These are phyloP conservation scores for Drosophila paulistorum DNA, from an alignment of 1,140 invertebrate species.

Conservation along the genomic window DNA sequence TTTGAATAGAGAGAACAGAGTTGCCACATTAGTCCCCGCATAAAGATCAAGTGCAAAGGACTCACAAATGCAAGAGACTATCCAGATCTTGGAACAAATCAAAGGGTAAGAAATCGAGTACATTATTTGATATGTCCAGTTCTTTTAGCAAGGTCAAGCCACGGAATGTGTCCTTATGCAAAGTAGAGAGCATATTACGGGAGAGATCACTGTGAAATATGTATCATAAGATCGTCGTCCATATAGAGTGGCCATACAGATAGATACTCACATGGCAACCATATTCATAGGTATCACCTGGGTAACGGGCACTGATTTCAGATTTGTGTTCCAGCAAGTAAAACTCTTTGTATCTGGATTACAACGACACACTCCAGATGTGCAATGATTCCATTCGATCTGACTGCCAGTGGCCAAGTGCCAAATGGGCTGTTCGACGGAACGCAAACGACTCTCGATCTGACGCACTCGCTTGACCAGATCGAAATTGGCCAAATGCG, in stretches of 20 bases:
- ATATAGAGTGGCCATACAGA: background rate
- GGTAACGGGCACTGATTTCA: conserved; percentile 86
- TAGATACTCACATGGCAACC: conserved; percentile 86
- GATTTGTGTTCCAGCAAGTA: conserved; percentile 88
- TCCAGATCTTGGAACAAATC: conserved; percentile 89
- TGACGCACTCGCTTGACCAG: conserved; percentile 80
- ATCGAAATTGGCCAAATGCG: conserved; percentile 51
- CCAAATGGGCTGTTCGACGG: conserved; percentile 92
- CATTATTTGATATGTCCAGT: conserved; percentile 91
- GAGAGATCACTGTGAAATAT: conserved; percentile 87
- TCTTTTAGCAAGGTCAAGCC: conserved; percentile 87
- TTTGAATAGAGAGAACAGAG: conserved; percentile 63
- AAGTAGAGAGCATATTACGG: conserved; percentile 87
- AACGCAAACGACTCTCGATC: conserved; percentile 87
- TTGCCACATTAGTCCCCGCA: background rate
- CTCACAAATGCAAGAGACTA: conserved; percentile 88
- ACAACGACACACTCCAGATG: conserved; percentile 87
- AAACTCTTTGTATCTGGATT: conserved; percentile 87
- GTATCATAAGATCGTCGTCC: background rate
- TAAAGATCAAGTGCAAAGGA: background rate
- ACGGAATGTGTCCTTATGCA: conserved; percentile 90
- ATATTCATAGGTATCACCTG: conserved; percentile 89
- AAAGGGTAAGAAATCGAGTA: conserved; percentile 89
- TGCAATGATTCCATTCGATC: conserved; percentile 89
- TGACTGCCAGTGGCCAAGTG: conserved; percentile 84